phyloP scores from a whole-genome alignment of 2,113 vertebrate species.

The Morone saxatilis region DNA sequence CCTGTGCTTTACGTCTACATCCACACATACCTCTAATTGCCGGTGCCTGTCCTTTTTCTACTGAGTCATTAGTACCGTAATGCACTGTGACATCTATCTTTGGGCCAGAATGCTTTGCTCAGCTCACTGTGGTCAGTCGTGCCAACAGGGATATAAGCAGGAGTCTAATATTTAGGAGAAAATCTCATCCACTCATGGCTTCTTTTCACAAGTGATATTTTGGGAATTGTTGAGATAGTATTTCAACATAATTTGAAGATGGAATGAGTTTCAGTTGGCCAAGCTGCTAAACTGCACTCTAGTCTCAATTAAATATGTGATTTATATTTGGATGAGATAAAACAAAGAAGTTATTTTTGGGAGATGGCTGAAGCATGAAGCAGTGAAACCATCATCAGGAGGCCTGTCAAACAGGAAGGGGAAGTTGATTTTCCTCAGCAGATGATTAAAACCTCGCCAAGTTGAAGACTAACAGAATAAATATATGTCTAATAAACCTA shows the following conservation, averaged over 20 bases:
- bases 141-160: constrained; percentile 43
- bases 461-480: too few species aligned
- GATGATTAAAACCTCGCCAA: background rate
- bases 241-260: constrained; percentile 19
- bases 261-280: background rate
- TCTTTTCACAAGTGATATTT: constrained; percentile 2
- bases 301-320: background rate
- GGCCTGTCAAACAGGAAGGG: background rate
- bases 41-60: constrained; percentile 65
- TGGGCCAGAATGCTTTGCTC: constrained; percentile 72
- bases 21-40: constrained; percentile 73
- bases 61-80: constrained; percentile 73
- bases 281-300: background rate
- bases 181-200: constrained; percentile 17
- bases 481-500: too few species aligned
- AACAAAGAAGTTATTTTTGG: background rate
- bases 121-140: constrained; percentile 59
- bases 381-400: background rate
- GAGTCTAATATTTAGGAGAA: constrained; percentile 24
- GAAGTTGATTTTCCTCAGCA: background rate
- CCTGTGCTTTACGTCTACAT: constrained; percentile 51
- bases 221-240: constrained; percentile 13
- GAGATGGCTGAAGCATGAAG: constrained; percentile 11
- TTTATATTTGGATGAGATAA: background rate
- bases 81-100: constrained; percentile 74